A percentile compares a stretch with the other conserved stretches of the same genome.
phyloP scores from a whole-genome alignment of 2,888 invertebrate genomes.

The Pyralis farinalis region DNA sequence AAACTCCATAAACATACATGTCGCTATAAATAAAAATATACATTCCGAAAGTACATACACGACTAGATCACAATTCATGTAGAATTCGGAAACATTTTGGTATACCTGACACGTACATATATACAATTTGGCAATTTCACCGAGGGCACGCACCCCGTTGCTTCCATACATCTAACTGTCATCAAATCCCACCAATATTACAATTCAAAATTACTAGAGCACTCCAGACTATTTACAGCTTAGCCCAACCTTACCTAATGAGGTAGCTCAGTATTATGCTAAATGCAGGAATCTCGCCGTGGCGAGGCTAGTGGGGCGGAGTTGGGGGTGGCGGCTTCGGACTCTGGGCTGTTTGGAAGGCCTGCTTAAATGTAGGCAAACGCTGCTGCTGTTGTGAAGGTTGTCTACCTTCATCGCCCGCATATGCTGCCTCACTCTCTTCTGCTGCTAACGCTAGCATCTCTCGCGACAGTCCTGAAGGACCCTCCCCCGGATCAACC shows the following conservation, averaged over 20 bases:
- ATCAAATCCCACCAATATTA: slow-evolving; percentile 47
- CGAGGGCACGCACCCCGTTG: slow-evolving; percentile 36
- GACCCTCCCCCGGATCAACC: slow-evolving; percentile 68
- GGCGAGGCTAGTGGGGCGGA: slow-evolving; percentile 57
- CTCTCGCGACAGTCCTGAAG: slow-evolving; percentile 61
- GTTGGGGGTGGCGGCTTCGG: slow-evolving; percentile 71
- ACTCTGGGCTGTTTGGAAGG: slow-evolving; percentile 71
- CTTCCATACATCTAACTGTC: slow-evolving; percentile 41
- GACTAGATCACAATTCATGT: slow-evolving; percentile 80
- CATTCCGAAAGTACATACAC: slow-evolving; percentile 80
- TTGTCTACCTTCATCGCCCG: slow-evolving; percentile 51
- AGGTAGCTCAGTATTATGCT: slow-evolving; percentile 73
- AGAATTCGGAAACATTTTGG: slow-evolving; percentile 80
- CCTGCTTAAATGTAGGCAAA: slow-evolving; percentile 72
- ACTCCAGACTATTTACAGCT: slow-evolving; percentile 69
- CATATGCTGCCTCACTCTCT: slow-evolving; percentile 44
- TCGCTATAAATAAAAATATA: slow-evolving; percentile 74
- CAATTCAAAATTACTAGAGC: slow-evolving; percentile 48
- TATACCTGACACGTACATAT: slow-evolving; percentile 69
- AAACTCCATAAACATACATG: slow-evolving; percentile 64
- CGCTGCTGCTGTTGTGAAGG: slow-evolving; percentile 32
- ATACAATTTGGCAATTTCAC: slow-evolving; percentile 73
- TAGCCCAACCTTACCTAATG: slow-evolving; percentile 74
- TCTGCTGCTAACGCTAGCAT: slow-evolving; percentile 55
- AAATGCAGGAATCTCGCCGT: slow-evolving; percentile 57